A percentile compares a stretch with the other conserved stretches of the same genome.
phyloP scores from a whole-genome alignment of 2,888 invertebrate genomes.

The Caradrina kadenii region DNA sequence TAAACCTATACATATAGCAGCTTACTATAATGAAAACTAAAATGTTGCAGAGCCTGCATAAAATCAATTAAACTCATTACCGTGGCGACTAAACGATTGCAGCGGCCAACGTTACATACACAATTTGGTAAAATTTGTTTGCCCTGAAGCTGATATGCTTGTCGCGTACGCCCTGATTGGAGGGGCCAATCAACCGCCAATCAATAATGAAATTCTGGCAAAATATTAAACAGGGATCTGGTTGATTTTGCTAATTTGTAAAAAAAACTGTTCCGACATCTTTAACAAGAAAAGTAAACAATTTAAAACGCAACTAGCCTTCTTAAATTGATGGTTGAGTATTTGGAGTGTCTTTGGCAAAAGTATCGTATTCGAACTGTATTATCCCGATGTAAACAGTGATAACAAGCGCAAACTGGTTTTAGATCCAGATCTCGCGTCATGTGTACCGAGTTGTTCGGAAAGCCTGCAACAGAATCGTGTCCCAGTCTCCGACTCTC shows the following conservation, averaged over 20 bases:
- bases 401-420: constrained; percentile 43
- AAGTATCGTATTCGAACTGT: constrained; percentile 21
- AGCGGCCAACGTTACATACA: constrained; percentile 52
- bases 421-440: constrained; percentile 58
- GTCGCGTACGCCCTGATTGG: constrained; percentile 72
- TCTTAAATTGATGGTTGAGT: constrained; percentile 1
- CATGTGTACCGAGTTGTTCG: constrained; percentile 58
- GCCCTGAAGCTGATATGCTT: constrained; percentile 65
- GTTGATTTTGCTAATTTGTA: background rate
- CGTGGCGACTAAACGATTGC: constrained; percentile 43
- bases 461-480: constrained; percentile 64
- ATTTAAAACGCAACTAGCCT: background rate
- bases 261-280: background rate
- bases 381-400: constrained; percentile 44
- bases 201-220: constrained; percentile 54
- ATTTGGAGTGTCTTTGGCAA: constrained; percentile 11
- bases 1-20: background rate
- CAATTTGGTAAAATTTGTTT: constrained; percentile 67
- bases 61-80: constrained; percentile 50
- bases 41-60: background rate
- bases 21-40: too few relatives aligned
- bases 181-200: constrained; percentile 67
- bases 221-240: constrained; percentile 6
- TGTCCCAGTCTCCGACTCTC: constrained; percentile 59
- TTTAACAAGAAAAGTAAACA: background rate